Base-by-base conservation (phyloP, 2,113 vertebrate genomes). In the Azemiops feae region DNA sequence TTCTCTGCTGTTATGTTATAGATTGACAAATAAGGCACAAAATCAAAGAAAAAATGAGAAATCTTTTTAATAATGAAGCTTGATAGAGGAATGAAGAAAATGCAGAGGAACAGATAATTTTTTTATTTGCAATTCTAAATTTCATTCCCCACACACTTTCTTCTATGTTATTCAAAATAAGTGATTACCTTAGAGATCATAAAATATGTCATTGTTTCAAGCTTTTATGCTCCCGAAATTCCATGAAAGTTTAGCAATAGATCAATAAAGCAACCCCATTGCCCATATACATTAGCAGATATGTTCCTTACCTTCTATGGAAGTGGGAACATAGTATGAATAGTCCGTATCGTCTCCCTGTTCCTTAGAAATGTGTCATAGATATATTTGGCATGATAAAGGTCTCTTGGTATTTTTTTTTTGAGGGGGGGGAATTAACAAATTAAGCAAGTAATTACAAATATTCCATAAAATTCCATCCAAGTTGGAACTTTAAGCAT, bases 361-460 rank as follows among this genome's bases (percentile, higher is more conserved):
- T 96, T 96, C 96, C 96, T 94, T 0, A 45, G 89, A 96, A 97
- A 93, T 93, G 93, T 92, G 92, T 95, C 45, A 57, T 93, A 87
- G 14, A 94, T 96, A 94, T 96, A 96, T 94, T 96, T 97, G 95
- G 94, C 96, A 94, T 95, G 92, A 95, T 96, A 96, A 96, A 93
- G 88, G 18, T 94, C 91, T 93, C 91, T 91, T 95, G 89, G 89
- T 95, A 96, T 97, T 97, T 74, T 69, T 97, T 97, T 94, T 55
- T 55, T 2, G 20, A 5, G 55, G 20, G 20, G 55, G 97, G 97
- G 96, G 97, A 98, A 96, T 96, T 96, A 97, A 95, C 96, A 97
- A 97, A 97, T 98, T 97, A 98, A 98, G 97, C 97, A 98, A 98
- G 97, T 97, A 97, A 98, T 97, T 97, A 97, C 97, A 96, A 94